These are phyloP conservation scores for Drosophila falleni DNA, from an alignment of 2,888 invertebrate species.

Conservation along the genomic window DNA sequence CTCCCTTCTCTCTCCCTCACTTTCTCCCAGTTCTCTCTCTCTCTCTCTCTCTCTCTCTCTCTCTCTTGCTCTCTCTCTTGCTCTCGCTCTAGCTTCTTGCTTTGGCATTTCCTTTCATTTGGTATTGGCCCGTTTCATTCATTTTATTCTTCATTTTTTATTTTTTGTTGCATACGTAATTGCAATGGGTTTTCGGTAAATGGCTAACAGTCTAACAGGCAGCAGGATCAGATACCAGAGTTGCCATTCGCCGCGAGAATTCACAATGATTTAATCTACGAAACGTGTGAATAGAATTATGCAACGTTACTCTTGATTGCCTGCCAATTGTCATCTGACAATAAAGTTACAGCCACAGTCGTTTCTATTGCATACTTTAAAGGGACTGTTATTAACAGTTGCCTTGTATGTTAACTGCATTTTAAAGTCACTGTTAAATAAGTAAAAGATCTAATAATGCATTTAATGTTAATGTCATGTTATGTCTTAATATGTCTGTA, in stretches of 20 bases:
- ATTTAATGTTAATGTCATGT: not conserved
- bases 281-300: constrained; percentile 47
- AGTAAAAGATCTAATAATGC: no score
- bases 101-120: constrained; percentile 34
- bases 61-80: not conserved
- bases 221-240: constrained; percentile 23
- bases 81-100: not conserved
- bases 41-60: not conserved
- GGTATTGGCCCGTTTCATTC: constrained; percentile 28
- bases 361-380: not conserved
- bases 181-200: constrained; percentile 29
- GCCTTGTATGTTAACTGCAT: not conserved
- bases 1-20: not conserved
- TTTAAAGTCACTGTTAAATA: not conserved
- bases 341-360: constrained; percentile 1
- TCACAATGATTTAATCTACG: constrained; percentile 41
- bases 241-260: constrained; percentile 42
- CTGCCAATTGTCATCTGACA: constrained; percentile 9
- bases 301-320: constrained; percentile 37
- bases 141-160: not conserved
- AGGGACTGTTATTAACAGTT: not conserved
- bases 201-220: constrained; percentile 13
- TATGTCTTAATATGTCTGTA: not conserved
- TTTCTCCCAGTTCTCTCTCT: not conserved
- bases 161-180: constrained; percentile 39